Percentiles rank a stretch among this genome's conserved stretches.
Evolutionary conservation across 2,888 invertebrate species (phyloP).

Genomic region (Meteorus colon): DNA sequence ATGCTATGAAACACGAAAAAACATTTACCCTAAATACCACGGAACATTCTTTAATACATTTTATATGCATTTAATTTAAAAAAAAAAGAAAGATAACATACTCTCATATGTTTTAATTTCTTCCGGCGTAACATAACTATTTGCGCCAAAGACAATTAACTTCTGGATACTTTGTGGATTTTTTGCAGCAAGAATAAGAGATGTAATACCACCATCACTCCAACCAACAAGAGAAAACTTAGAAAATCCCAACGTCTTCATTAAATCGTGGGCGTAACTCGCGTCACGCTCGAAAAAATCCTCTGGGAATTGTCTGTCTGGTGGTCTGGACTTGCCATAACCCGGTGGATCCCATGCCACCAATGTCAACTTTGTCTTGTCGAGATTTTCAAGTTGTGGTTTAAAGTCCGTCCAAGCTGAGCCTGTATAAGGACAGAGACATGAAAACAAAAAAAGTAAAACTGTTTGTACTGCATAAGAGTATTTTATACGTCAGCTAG

Average conservation of each 20-base stretch:
- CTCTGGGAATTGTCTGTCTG: slow-evolving; percentile 80
- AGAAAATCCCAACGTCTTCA: slow-evolving; percentile 80
- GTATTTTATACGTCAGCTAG: not conserved
- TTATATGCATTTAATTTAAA: not conserved
- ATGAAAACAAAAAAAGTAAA: slow-evolving; percentile 10
- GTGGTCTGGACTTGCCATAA: slow-evolving; percentile 89
- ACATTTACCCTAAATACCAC: not conserved
- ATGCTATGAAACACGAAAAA: slow-evolving; percentile 18
- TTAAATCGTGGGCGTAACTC: slow-evolving; percentile 80
- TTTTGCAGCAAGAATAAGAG: slow-evolving; percentile 84
- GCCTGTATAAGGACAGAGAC: slow-evolving; percentile 70
- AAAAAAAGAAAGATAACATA: slow-evolving; percentile 64
- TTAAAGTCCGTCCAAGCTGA: slow-evolving; percentile 88
- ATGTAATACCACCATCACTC: slow-evolving; percentile 91
- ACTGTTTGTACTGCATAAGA: slow-evolving; percentile 9
- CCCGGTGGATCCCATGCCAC: slow-evolving; percentile 91
- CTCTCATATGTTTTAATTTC: slow-evolving; percentile 81
- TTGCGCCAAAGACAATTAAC: slow-evolving; percentile 85
- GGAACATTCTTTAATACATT: not conserved
- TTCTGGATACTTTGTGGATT: slow-evolving; percentile 81
- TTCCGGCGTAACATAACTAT: slow-evolving; percentile 82
- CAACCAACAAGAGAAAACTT: slow-evolving; percentile 89
- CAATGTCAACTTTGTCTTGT: slow-evolving; percentile 78
- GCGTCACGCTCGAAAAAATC: slow-evolving; percentile 87
- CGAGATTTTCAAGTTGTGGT: slow-evolving; percentile 82